Evolutionary conservation across 64 coral and sea anemone genomes (phyloP).

Genomic region (Platygyra sinensis): DNA sequence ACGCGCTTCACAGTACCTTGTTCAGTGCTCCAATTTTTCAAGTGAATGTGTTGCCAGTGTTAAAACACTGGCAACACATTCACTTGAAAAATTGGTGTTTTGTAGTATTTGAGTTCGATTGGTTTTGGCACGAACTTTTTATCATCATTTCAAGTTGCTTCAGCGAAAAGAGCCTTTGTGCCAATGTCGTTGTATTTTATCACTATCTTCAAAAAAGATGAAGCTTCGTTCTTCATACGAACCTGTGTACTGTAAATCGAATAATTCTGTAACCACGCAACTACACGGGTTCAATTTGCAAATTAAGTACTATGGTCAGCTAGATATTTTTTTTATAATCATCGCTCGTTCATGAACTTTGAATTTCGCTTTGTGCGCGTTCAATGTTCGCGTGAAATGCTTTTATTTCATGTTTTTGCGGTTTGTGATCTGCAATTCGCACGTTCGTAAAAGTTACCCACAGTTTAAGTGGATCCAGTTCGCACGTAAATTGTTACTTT

Average conservation of each 20-base stretch:
- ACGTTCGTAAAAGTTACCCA: neutral
- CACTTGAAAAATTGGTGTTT: no score
- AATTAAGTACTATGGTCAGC: neutral
- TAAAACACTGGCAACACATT: no score
- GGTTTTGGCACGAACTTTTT: neutral
- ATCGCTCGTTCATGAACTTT: neutral
- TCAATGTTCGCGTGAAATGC: neutral
- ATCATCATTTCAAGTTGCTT: no score
- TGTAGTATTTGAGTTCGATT: neutral
- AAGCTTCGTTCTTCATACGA: no score
- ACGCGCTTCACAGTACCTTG: no score
- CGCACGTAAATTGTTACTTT: no score
- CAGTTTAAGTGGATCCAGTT: neutral
- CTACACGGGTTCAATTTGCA: neutral
- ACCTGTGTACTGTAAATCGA: no score
- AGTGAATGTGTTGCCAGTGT: no score
- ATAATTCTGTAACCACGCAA: conserved; percentile 11
- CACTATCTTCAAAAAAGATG: no score
- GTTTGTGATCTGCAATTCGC: neutral
- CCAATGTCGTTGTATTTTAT: no score
- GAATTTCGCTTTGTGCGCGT: neutral
- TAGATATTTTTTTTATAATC: neutral
- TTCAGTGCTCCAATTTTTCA: no score
- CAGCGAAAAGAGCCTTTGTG: no score
- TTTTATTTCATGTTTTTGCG: neutral